phyloP scores from a whole-genome alignment of 2,797 vertebrate species.

The Phaenicophaeus curvirostris region DNA sequence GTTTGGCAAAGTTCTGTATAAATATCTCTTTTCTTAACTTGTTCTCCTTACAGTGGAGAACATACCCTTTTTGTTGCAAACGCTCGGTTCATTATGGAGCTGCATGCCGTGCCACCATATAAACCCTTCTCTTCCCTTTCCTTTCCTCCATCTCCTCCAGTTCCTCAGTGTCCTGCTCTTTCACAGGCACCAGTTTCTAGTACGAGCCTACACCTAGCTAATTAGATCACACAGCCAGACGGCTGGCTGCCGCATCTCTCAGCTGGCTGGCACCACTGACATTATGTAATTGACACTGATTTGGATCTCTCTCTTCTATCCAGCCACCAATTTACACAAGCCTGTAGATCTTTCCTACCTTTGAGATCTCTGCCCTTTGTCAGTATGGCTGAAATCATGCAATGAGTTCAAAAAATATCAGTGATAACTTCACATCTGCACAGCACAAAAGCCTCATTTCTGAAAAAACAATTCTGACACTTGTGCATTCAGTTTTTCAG shows the following conservation, averaged over 20 bases:
- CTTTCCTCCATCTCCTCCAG: fast-evolving
- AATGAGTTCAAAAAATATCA: neutral
- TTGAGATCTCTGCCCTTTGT: neutral
- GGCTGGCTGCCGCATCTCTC: neutral
- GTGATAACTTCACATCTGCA: neutral
- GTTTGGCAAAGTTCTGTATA: neutral
- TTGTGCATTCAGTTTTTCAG: neutral
- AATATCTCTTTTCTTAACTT: neutral
- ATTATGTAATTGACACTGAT: neutral
- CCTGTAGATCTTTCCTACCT: neutral
- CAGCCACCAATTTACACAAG: neutral
- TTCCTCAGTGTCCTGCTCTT: neutral
- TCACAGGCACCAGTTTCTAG: fast-evolving
- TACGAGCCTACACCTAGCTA: neutral
- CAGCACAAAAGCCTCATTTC: neutral
- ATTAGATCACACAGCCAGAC: too few relatives aligned
- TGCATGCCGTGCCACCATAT: neutral
- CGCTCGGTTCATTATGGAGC: neutral
- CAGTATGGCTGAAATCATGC: neutral
- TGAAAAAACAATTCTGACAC: neutral
- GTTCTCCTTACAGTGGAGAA: neutral
- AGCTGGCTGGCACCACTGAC: neutral
- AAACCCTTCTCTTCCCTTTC: neutral
- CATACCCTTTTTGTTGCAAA: neutral
- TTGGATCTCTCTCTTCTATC: neutral